Evolutionary conservation across 2,797 vertebrate genomes (phyloP), one percentile per base, ranked within the genome.

Genomic region (Anguilla marmorata): DNA sequence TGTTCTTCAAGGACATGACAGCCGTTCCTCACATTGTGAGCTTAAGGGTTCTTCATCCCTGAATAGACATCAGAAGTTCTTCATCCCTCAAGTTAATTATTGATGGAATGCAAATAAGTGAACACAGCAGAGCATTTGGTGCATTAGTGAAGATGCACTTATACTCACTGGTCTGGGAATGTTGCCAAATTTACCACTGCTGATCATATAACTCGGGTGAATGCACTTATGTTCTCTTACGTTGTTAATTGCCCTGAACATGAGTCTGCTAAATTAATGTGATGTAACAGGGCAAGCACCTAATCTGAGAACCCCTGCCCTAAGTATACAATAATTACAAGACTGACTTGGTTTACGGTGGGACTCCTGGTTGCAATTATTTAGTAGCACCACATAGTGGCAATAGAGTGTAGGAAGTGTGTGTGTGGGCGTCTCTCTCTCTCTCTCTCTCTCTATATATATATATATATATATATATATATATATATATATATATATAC

Each of bases 331-430:
- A 69, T 69, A 27, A 27, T 27, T n/a, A 66, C n/a, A n/a, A 27
- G 63, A n/a, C 24, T 27, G n/a, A 69, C 8, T 69, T n/a, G 24
- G 74, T 79, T 41, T 37, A 2, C 12, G 0, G 12, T 37, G 27
- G 12, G 11, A 24, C 8, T 52, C 58, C 69, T 41, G 48, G 30
- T 69, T 88, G 88, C 76, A 82, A 66, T 86, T 86, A 4, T 66
- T 2, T 19, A 33, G 7, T 83, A 37, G 41, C n/a, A 21, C 76
- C 88, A 88, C 58, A 50, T 41, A 37, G 76, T 66, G 88, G 85
- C 85, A 88, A 41, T 21, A 86, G 16, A 66, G 85, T 66, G 24
- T 52, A 52, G 83, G n/a, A 63, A 21, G 33, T 69, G 48, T 84
- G 2, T 24, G 50, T 12, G 50, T 12, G 50, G 7, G 50, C 50